These are phyloP conservation scores for human DNA, from an alignment of 2,113 vertebrate species.

Conservation along the genomic window DNA sequence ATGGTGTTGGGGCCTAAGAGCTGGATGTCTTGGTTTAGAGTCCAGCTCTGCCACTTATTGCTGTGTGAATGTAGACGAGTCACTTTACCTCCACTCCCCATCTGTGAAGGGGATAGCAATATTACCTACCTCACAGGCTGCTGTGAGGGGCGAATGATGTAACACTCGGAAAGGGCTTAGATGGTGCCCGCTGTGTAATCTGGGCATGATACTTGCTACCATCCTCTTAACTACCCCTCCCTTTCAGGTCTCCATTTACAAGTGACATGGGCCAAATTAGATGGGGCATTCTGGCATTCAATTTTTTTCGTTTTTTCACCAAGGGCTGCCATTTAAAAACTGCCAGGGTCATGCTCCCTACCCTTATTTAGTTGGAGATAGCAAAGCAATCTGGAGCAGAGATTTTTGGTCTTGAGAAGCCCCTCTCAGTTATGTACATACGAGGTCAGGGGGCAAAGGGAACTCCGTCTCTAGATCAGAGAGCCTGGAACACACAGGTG, in stretches of 20 bases:
- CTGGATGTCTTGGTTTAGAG: accelerated
- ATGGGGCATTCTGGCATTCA: background rate
- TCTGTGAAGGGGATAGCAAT: background rate
- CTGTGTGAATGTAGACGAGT: background rate
- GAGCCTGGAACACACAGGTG: background rate
- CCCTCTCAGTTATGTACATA: background rate
- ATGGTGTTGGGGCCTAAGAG: background rate
- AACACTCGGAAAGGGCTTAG: background rate
- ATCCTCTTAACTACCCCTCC: background rate
- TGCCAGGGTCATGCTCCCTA: background rate
- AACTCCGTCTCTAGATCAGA: background rate
- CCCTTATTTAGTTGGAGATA: background rate
- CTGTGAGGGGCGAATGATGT: background rate
- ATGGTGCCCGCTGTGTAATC: background rate
- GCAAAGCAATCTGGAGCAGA: background rate
- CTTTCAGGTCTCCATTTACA: background rate
- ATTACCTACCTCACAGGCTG: background rate
- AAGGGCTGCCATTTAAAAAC: background rate
- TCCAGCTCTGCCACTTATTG: background rate
- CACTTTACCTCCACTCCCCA: background rate
- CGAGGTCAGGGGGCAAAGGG: background rate
- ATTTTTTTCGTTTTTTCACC: background rate
- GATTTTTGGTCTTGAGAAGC: background rate
- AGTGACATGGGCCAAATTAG: background rate
- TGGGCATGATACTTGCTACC: background rate